Evolutionary conservation across 2,113 vertebrate species (phyloP), one percentile per base, ranked within the genome.

Genomic region (Sturnira hondurensis): DNA sequence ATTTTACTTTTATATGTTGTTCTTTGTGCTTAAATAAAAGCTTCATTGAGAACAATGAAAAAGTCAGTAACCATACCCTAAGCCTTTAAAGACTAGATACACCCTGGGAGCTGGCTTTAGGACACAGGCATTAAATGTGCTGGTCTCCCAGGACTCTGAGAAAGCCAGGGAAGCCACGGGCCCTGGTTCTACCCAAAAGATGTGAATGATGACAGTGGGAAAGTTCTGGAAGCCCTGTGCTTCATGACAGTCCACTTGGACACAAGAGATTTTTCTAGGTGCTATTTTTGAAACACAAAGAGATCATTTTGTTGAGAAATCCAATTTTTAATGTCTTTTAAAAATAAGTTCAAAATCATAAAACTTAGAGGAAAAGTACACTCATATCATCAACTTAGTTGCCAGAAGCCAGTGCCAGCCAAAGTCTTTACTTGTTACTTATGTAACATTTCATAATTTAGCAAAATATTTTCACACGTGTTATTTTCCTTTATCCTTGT

Each of bases 281-380:
- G 43, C 31, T 71, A 11, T 50, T 74, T 90, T 63, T 61, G 33
- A 96, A 95, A 90, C 17, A 26, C 9, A 90, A 73, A 61, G 67
- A 33, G 20, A 82, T 80, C 56, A 71, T 81, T 65, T 73, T 93
- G 54, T n/a, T 91, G 26, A 93, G 36, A 52, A 20, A 41, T n/a
- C 1, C 20, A 43, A n/a, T 50, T 63, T 74, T 93, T 45, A 47
- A 67, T 50, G 3, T 31, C 47, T 83, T 33, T 54, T 82, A 77
- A 90, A 87, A 85, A 28, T 71, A 89, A 94, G 5, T 3, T 71
- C 89, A 14, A 93, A 86, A 33, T 86, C 67, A 38, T 3, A 52
- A 15, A 95, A 89, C 28, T 28, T 78, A 76, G 3, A n/a, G 52
- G 36, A 85, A 38, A 83, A 78, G 38, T 24, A 33, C 0, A 24